Base-by-base conservation (phyloP, 2,113 vertebrate species). In the Cephalopholis sonnerati region DNA sequence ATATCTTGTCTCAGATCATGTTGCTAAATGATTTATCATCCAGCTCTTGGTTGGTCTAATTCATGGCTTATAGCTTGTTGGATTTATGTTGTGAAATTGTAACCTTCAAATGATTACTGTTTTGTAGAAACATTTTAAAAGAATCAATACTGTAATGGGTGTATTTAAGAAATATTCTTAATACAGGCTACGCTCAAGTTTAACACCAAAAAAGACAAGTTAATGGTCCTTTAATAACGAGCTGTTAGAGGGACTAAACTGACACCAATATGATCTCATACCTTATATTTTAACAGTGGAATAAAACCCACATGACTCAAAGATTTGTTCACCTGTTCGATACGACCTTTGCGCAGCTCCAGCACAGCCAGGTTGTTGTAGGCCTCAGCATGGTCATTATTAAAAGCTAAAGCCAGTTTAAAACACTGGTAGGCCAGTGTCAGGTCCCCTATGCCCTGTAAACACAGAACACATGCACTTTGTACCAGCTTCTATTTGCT, bases 281-380 rank as follows among this genome's bases (percentile, higher is more conserved):
- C 5, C 25, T 66, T 13, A 27, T 67, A 71, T 54, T 79, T 39
- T 20, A 79, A 64, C 13, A 39, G 17, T 20, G 39, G n/a, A 41
- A 59, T 16, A 36, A 29, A 82, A 77, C 7, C 36, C 20, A 6
- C 2, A 58, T 39, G 39, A 68, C 27, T 79, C 20, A 62, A 51
- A 65, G 9, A 51, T 8, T 12, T 29, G 10, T 61, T 87, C 75
- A 99, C 98, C 97, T 99, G 98, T 53, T 99, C 98, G 2, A 95
- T 44, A 5, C 93, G 97, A 70, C 97, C 97, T 95, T 96, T 98
- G 13, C 93, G 93, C 93, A 99, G 95, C 93, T 99, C 98, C 92
- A 99, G 93, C 70, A 99, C 97, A 0, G 98, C 97, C 88, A 99
- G 90, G 90, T 99, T 99, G 93, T 99, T 99, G 89, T 98, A 99